Base-by-base conservation (phyloP, 1,140 invertebrate genomes). In the Apolygus lucorum region DNA sequence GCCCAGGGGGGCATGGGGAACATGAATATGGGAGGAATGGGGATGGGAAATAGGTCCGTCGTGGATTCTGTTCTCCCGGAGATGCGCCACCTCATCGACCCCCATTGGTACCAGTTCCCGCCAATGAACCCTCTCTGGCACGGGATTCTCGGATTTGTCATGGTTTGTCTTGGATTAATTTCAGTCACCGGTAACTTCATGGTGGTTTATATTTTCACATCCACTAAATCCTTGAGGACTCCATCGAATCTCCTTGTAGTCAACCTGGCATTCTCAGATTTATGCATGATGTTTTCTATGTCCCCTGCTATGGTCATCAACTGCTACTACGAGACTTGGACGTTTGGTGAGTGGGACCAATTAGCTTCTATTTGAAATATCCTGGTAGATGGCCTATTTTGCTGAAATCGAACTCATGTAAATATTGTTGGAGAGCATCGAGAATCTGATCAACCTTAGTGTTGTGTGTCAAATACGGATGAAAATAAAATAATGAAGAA, bases 261-360 rank as follows among this genome's bases (percentile, higher is more conserved):
- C 52, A 95, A 95, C 79, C 81, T 95, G 73, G 91, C 92, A 4
- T 87, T 93, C 77, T 92, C 89, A 11, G 92, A 95, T 76, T 92
- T 95, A 75, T 79, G 88, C 42, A 94, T 95, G 88, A 95, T 94
- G 90, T 81, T 88, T 68, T 79, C 79, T 68, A 91, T 92, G 88
- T 85, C 88, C 72, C 90, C 91, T 26, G 83, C 90, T 69, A 92
- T 93, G 90, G 86, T 91, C 29, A 84, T 92, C 71, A 95, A 91
- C 79, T 90, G 91, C 78, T 93, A 90, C 76, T 84, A 88, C 74
- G 90, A 93, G 81, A 93, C 90, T 8, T 94, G 91, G 92, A 85
- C 90, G 63, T 83, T 91, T 67, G 91, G 85, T 87, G 76, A 78
- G 75, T 76, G 22, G 26, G 54, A n/a, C n/a, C n/a, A n/a, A n/a